Conservation (phyloP, 2,113 vertebrate genomes). For the Sialia sialis region DNA sequence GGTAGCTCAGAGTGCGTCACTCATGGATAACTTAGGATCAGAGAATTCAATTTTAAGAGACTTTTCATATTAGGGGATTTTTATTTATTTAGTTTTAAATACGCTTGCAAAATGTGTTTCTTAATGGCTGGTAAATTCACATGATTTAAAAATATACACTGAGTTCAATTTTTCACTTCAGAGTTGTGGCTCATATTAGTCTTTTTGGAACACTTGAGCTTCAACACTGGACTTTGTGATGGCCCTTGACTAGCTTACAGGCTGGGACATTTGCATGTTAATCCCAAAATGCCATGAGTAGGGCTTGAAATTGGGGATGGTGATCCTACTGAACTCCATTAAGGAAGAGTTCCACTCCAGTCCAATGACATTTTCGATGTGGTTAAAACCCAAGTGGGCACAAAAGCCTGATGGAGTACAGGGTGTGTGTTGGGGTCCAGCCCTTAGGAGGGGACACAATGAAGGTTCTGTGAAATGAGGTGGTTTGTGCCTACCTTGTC, state of each 20-base stretch:
- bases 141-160: background rate
- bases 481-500: background rate
- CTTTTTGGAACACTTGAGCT: background rate
- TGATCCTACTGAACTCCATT: background rate
- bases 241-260: background rate
- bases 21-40: background rate
- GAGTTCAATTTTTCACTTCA: background rate
- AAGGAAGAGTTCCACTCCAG: background rate
- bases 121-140: background rate
- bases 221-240: background rate
- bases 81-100: too few relatives aligned
- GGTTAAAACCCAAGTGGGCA: background rate
- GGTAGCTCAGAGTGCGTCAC: background rate
- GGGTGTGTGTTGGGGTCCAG: background rate
- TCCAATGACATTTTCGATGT: rapidly evolving
- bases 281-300: background rate
- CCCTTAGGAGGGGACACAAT: background rate
- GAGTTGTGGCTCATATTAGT: background rate
- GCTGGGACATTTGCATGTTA: background rate
- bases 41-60: background rate
- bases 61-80: background rate
- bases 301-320: background rate
- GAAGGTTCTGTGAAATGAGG: background rate
- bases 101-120: background rate
- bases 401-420: background rate